Conservation (phyloP, 2,113 vertebrate species). For the Ceyx margarethae region DNA sequence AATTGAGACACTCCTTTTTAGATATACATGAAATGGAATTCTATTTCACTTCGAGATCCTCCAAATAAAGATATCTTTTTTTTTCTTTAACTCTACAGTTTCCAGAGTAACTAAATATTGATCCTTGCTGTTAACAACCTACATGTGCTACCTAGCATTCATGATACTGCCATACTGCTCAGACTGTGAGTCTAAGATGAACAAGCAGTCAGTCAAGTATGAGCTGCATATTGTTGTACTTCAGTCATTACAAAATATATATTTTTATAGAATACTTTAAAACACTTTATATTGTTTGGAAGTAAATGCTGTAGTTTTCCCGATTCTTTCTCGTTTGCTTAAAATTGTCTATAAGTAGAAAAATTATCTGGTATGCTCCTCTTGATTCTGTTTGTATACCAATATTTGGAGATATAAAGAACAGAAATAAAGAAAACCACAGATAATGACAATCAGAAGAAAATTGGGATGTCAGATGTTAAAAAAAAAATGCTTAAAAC, state of each 20-base stretch:
- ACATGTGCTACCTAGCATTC: not conserved
- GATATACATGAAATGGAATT: not conserved
- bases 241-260: not conserved
- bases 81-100: not conserved
- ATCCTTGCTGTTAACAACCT: not conserved
- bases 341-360: not conserved
- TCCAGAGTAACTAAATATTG: not conserved
- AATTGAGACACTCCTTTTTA: not conserved
- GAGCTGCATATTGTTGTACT: not conserved
- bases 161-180: not conserved
- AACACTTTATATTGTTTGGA: not conserved
- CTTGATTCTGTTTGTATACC: not conserved
- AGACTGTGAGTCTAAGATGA: not conserved
- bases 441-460: not conserved
- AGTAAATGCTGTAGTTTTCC: not conserved
- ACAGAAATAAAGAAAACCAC: not conserved
- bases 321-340: not conserved
- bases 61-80: not conserved
- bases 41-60: not conserved
- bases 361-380: not conserved
- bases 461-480: not conserved
- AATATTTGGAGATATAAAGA: not conserved
- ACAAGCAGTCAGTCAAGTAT: not conserved
- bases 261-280: not conserved
- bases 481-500: not conserved